Percentiles rank a stretch among this genome's conserved stretches.
phyloP scores from a whole-genome alignment of 1,140 invertebrate genomes.

The Lordiphosa clarofinis region DNA sequence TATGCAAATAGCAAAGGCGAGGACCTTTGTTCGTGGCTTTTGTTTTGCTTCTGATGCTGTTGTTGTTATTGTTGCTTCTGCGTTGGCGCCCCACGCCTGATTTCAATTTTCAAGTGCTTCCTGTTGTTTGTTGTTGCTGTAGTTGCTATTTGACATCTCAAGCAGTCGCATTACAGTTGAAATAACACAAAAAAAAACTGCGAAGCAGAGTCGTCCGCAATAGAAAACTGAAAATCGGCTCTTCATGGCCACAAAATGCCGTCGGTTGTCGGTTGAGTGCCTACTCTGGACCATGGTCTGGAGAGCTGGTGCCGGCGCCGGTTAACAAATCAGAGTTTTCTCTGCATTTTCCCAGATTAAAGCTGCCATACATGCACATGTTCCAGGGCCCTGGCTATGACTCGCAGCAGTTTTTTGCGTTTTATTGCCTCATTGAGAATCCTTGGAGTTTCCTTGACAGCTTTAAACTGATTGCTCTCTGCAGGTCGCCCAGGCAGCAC shows the following conservation, averaged over 20 bases:
- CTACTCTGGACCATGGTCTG: slow-evolving; percentile 27
- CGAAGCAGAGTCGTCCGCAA: slow-evolving; percentile 35
- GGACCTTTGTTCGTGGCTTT: slow-evolving; percentile 55
- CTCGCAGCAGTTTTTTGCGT: slow-evolving; percentile 45
- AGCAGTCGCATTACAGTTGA: slow-evolving; percentile 69
- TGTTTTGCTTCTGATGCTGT: slow-evolving; percentile 29
- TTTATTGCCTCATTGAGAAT: slow-evolving; percentile 66
- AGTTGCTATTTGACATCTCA: slow-evolving; percentile 67
- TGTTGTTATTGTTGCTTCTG: slow-evolving; percentile 30
- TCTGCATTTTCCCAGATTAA: slow-evolving; percentile 47
- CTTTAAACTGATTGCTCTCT: slow-evolving; percentile 69
- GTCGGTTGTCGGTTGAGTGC: slow-evolving; percentile 45
- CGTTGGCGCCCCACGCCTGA: slow-evolving; percentile 59
- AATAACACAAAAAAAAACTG: slow-evolving; percentile 44
- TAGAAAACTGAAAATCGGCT: slow-evolving; percentile 65
- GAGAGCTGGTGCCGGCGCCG: slow-evolving; percentile 34
- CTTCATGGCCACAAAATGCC: slow-evolving; percentile 57
- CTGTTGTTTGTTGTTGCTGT: slow-evolving; percentile 42
- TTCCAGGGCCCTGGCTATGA: slow-evolving; percentile 25
- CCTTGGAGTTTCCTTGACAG: slow-evolving; percentile 52
- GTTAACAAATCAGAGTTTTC: slow-evolving; percentile 14
- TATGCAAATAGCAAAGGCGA: slow-evolving; percentile 68
- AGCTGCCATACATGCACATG: slow-evolving; percentile 35
- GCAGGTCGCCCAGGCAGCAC: slow-evolving; percentile 2
- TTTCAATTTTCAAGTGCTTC: slow-evolving; percentile 75